Evolutionary conservation across 1,140 invertebrate species (phyloP), one percentile per base, ranked within the genome.

Genomic region (Drosophila seguyi): DNA sequence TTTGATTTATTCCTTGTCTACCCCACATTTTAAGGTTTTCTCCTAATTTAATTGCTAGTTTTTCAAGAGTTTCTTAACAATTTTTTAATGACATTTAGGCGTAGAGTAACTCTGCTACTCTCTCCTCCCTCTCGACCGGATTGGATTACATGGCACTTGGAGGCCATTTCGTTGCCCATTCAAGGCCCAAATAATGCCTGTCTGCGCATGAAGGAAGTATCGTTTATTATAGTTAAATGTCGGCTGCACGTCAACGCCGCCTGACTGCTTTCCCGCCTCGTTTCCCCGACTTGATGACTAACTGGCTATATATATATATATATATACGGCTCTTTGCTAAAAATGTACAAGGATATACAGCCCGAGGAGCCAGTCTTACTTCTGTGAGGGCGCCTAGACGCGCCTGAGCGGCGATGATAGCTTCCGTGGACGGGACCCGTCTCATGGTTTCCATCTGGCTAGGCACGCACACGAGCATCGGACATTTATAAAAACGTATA

Each of bases 191-290:
- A 55, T 22, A 55, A 55, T 29, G 45, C 50, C 62, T 69, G 75
- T 79, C 63, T 75, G 75, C 71, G 61, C 66, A 34, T 82, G 69
- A 75, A 82, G 79, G 78, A 82, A 74, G 71, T 84, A 84, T 84
- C 76, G 81, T 84, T 84, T 83, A 83, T 84, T 79, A 84, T 79
- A 84, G 80, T 84, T 84, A 83, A 84, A 83, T 76, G 80, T 83
- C 80, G 60, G 69, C 69, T 75, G 75, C 81, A 82, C 75, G 75
- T 81, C 80, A 81, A 47, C 61, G 52, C 56, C 39, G 53, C 39
- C 68, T 57, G 41, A 53, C 50, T 62, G 59, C 31, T 8, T 77
- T 20, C 18, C 31, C n/a, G 27, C 41, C 25, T 45, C 25, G 11
- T 31, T 34, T 60, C 41, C 18, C 14, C 41, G 61, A 56, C 75